phyloP scores from a whole-genome alignment of 2,797 vertebrate species.

The Potorous gilbertii region DNA sequence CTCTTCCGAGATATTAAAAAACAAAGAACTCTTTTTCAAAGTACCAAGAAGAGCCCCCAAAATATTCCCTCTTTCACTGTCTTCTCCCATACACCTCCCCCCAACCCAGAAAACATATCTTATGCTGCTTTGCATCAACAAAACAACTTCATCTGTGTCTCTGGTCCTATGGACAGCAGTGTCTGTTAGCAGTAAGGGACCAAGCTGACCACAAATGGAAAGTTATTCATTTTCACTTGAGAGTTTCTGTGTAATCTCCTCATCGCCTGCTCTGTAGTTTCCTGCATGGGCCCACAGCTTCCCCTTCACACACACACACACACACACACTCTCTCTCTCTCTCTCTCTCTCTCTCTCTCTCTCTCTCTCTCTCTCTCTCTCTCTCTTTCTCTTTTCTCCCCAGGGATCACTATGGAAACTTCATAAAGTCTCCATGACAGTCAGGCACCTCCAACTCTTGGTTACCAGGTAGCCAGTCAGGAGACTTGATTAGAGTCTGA shows the following conservation, averaged over 20 bases:
- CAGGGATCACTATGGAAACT: background rate
- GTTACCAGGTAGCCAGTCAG: background rate
- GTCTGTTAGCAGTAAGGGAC: background rate
- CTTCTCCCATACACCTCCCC: fast-evolving
- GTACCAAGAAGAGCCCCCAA: background rate
- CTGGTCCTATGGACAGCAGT: background rate
- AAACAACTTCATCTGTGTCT: background rate
- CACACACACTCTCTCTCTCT: too few relatives aligned
- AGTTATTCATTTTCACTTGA: slow-evolving; percentile 25
- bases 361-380: too few relatives aligned
- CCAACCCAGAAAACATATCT: background rate
- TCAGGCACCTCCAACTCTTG: background rate
- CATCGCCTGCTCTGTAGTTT: background rate
- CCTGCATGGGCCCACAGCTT: background rate
- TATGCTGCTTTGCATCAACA: background rate
- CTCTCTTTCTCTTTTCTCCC: too few relatives aligned
- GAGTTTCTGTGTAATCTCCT: background rate
- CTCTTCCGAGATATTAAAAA: background rate
- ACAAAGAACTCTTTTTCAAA: background rate
- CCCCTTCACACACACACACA: background rate
- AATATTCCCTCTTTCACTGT: background rate
- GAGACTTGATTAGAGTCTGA: background rate
- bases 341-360: too few relatives aligned
- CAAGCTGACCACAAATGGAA: background rate
- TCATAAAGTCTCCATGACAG: background rate